Percentiles rank a stretch among this genome's conserved stretches.
These are phyloP conservation scores for Drosophila bunnanda DNA, from an alignment of 2,888 invertebrate genomes.

Conservation along the genomic window DNA sequence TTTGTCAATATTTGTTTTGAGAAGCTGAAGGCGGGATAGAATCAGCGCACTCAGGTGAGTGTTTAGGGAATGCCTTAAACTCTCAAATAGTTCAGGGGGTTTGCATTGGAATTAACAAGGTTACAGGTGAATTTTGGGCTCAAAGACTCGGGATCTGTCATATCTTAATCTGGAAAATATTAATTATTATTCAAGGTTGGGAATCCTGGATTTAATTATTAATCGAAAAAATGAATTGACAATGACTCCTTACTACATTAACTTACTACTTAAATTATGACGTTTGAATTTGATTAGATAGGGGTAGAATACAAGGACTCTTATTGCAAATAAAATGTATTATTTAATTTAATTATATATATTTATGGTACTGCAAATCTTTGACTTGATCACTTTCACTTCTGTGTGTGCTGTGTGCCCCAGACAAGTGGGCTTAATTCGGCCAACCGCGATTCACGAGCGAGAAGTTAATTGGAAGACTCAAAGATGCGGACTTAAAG, in stretches of 20 bases:
- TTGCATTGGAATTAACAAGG: neutral
- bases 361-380: neutral
- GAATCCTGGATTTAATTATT: neutral
- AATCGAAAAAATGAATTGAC: neutral
- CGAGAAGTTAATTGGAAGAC: constrained; percentile 44
- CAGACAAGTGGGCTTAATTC: constrained; percentile 9
- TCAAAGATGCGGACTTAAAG: constrained; percentile 32
- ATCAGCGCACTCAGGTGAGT: constrained; percentile 17
- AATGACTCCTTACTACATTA: too few species aligned
- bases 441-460: constrained; percentile 9
- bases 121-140: neutral
- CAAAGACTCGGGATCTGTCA: too few species aligned
- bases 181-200: neutral
- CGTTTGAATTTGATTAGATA: too few species aligned
- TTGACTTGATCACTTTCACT: constrained; percentile 1
- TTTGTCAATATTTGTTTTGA: constrained; percentile 75
- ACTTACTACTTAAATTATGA: too few species aligned
- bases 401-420: neutral
- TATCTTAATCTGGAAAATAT: neutral
- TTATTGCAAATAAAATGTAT: too few species aligned
- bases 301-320: neutral
- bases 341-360: neutral
- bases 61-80: constrained; percentile 30
- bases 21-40: constrained; percentile 19
- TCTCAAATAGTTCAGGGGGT: neutral